These are phyloP conservation scores for Sturmia bella DNA, from an alignment of 2,888 invertebrate species.

Conservation along the genomic window DNA sequence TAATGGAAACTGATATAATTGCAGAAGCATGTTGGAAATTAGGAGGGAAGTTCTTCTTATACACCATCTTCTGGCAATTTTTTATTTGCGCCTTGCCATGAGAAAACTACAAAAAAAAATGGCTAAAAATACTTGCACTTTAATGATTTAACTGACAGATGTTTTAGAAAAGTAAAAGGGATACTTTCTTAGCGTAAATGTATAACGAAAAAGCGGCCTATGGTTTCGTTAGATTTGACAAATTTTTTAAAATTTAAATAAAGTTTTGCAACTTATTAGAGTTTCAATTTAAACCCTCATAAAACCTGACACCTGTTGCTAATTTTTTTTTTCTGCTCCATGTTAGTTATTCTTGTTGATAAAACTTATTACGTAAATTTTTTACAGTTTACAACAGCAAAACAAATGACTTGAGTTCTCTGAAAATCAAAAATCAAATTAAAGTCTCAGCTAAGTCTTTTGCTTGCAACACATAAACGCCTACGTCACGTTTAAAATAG, in stretches of 20 bases:
- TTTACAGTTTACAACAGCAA: slow-evolving; percentile 14
- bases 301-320: slow-evolving; percentile 59
- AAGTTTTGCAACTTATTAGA: slow-evolving; percentile 30
- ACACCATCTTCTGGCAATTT: slow-evolving; percentile 41
- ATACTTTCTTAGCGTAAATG: not conserved
- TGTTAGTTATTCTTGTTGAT: slow-evolving; percentile 4
- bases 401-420: slow-evolving; percentile 58
- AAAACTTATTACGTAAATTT: slow-evolving; percentile 61
- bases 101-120: not conserved
- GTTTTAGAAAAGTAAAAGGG: slow-evolving; percentile 47
- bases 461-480: slow-evolving; percentile 44
- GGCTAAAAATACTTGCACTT: slow-evolving; percentile 63
- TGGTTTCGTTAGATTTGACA: not conserved
- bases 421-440: slow-evolving; percentile 61
- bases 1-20: slow-evolving; percentile 61
- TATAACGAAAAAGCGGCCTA: slow-evolving; percentile 1
- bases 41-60: slow-evolving; percentile 63
- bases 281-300: slow-evolving; percentile 44
- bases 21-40: slow-evolving; percentile 65
- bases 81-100: slow-evolving; percentile 12
- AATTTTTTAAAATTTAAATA: not conserved
- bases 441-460: slow-evolving; percentile 28
- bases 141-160: slow-evolving; percentile 67
- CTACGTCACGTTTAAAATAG: slow-evolving; percentile 67
- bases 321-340: slow-evolving; percentile 13